phyloP scores from a whole-genome alignment of 1,140 invertebrate genomes.

The Papilio helenus region DNA sequence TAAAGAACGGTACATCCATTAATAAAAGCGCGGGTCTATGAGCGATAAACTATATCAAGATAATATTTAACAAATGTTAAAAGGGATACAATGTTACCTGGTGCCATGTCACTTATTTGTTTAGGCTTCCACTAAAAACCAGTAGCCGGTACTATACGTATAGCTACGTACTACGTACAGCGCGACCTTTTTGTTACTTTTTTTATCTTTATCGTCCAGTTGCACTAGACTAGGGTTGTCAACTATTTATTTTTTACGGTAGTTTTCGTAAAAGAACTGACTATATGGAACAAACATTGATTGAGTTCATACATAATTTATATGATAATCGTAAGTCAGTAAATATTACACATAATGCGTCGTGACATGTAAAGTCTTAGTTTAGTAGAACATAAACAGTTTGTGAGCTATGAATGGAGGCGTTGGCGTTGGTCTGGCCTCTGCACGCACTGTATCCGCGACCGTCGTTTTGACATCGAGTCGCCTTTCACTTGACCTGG shows the following conservation, averaged over 20 bases:
- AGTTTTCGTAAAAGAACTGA: not conserved
- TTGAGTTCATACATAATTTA: no score
- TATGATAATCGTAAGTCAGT: no score
- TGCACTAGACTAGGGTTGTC: conserved; percentile 71
- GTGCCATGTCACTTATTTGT: conserved; percentile 78
- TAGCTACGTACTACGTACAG: conserved; percentile 54
- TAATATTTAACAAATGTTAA: conserved; percentile 79
- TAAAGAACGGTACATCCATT: not conserved
- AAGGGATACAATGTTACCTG: conserved; percentile 74
- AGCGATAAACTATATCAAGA: conserved; percentile 72
- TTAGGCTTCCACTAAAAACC: conserved; percentile 78
- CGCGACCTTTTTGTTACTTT: conserved; percentile 72
- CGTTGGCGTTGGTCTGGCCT: conserved; percentile 37
- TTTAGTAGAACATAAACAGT: conserved; percentile 27
- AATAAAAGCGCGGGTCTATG: not conserved
- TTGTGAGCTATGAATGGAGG: conserved; percentile 27
- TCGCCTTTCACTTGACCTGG: conserved; percentile 80
- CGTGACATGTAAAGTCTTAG: not conserved
- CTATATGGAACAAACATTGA: no score
- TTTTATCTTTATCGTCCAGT: conserved; percentile 66
- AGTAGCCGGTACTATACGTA: conserved; percentile 70
- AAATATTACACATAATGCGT: not conserved
- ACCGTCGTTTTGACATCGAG: conserved; percentile 66
- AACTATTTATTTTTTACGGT: not conserved
- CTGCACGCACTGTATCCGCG: conserved; percentile 55